These are phyloP conservation scores for Pygmarrhopalites habei DNA, from an alignment of 1,140 invertebrate genomes.

Conservation along the genomic window DNA sequence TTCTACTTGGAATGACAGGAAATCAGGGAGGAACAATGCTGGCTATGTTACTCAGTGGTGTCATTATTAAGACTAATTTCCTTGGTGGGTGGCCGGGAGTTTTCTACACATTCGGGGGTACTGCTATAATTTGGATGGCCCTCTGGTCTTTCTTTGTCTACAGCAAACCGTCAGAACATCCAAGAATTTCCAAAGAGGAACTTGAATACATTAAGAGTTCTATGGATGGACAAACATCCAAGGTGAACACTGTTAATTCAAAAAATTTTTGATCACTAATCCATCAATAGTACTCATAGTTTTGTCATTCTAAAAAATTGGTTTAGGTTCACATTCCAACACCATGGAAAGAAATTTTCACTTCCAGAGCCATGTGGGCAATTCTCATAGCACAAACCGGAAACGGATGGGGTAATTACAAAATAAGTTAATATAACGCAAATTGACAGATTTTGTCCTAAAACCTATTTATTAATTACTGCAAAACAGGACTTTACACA, in stretches of 20 bases:
- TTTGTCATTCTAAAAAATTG: background rate
- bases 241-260: slow-evolving; percentile 1
- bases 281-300: background rate
- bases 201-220: slow-evolving; percentile 55
- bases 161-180: slow-evolving; percentile 64
- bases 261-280: background rate
- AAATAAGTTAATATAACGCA: too few relatives aligned
- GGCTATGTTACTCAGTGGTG: slow-evolving; percentile 61
- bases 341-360: slow-evolving; percentile 73
- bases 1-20: slow-evolving; percentile 30
- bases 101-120: slow-evolving; percentile 73
- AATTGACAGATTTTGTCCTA: too few relatives aligned
- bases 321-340: slow-evolving; percentile 26
- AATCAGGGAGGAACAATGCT: slow-evolving; percentile 68
- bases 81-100: slow-evolving; percentile 66
- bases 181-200: slow-evolving; percentile 62
- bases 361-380: slow-evolving; percentile 80
- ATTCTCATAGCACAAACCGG: slow-evolving; percentile 53
- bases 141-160: slow-evolving; percentile 65
- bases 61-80: slow-evolving; percentile 53
- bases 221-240: slow-evolving; percentile 27
- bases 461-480: slow-evolving; percentile 38
- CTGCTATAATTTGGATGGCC: slow-evolving; percentile 67
- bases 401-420: slow-evolving; percentile 26
- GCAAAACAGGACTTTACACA: too few relatives aligned